These are phyloP conservation scores for Drosophila melanogaster DNA, from an alignment of 1,140 invertebrate genomes.

Conservation along the genomic window Release_6_plus_ISO1_MT NC_004354.4:4050501-4051000, in stretches of 20 bases:
- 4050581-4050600: conserved; percentile 83
- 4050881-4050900: conserved; percentile 12
- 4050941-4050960: no score
- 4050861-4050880: conserved; percentile 65
- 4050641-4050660: conserved; percentile 64
- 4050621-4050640: conserved; percentile 84
- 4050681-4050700: not conserved
- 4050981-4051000: conserved; percentile 49
- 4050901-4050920: not conserved
- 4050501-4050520: not conserved
- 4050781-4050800: conserved; percentile 63
- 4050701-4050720: conserved; percentile 12
- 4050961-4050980: no score
- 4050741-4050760: conserved; percentile 7
- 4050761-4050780: conserved; percentile 72
- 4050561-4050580: conserved; percentile 32
- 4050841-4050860: conserved; percentile 73
- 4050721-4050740: conserved; percentile 7
- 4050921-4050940: no score
- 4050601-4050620: conserved; percentile 84
- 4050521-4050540: conserved; percentile 38
- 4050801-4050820: conserved; percentile 64
- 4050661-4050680: not conserved
- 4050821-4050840: conserved; percentile 28
- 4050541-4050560: conserved; percentile 13